phyloP scores from a whole-genome alignment of 2,888 invertebrate genomes.

The Balanococcus diminutus region DNA sequence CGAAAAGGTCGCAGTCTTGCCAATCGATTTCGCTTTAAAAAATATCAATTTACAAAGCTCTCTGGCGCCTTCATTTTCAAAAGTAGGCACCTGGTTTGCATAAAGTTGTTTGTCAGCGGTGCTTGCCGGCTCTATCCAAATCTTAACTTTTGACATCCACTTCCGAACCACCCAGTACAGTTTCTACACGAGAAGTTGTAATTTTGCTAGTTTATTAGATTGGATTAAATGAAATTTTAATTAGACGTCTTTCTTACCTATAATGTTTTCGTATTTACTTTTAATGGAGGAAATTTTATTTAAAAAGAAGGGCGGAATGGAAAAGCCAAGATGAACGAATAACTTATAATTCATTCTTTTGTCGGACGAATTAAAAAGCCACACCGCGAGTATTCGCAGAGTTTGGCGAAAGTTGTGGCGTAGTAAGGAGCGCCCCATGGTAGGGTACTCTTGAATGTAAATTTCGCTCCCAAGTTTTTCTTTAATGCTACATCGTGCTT shows the following conservation, averaged over 20 bases:
- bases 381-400: not conserved
- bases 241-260: constrained; percentile 24
- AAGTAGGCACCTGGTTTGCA: no score
- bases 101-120: no score
- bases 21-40: no score
- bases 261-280: constrained; percentile 22
- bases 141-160: no score
- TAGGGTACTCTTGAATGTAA: constrained; percentile 15
- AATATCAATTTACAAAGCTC: no score
- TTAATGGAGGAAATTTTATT: constrained; percentile 4
- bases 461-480: not conserved
- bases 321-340: constrained; percentile 6
- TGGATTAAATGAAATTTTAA: constrained; percentile 13
- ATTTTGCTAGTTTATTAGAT: constrained; percentile 22
- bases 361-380: constrained; percentile 23
- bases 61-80: no score
- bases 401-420: not conserved
- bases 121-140: no score
- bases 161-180: no score
- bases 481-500: not conserved
- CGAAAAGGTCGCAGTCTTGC: no score
- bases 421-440: not conserved
- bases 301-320: not conserved
- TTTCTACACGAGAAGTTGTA: not conserved
- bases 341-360: constrained; percentile 22